Conservation (phyloP, 2,113 vertebrate genomes). For the Anser brachyrhynchus region DNA sequence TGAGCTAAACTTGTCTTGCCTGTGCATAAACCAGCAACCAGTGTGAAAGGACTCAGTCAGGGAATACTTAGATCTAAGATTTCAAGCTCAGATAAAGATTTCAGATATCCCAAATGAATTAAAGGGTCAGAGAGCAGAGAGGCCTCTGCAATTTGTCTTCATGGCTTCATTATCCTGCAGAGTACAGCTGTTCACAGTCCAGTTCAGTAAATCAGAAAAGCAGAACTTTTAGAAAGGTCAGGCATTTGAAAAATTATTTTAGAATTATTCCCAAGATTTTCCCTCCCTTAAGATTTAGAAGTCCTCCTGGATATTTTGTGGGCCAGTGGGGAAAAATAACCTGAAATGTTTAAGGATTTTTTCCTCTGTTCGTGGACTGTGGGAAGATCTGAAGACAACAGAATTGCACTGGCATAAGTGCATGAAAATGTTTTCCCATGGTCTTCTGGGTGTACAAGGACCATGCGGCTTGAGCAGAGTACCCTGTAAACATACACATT, state of each 20-base stretch:
- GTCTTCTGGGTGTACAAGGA: not conserved
- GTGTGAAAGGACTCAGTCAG: not conserved
- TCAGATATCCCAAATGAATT: not conserved
- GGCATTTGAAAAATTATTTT: not conserved
- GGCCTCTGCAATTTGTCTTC: not conserved
- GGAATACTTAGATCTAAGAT: not conserved
- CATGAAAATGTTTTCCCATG: not conserved
- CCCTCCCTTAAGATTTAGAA: not conserved
- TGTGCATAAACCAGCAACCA: not conserved
- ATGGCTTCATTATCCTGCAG: not conserved
- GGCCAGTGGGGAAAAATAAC: not conserved
- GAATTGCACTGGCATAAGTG: not conserved
- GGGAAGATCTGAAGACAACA: slow-evolving; percentile 8
- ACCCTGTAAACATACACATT: not conserved
- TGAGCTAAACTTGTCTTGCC: not conserved
- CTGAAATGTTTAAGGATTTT: not conserved
- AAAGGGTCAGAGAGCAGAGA: not conserved
- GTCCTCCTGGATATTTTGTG: not conserved
- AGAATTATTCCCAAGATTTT: not conserved
- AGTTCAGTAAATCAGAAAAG: not conserved
- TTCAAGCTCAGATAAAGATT: not conserved
- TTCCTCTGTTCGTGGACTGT: not conserved
- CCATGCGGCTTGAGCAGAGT: not conserved
- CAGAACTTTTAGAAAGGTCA: not conserved
- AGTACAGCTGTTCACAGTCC: not conserved